phyloP scores from a whole-genome alignment of 2,888 invertebrate species.

The Lochmaea crataegi region DNA sequence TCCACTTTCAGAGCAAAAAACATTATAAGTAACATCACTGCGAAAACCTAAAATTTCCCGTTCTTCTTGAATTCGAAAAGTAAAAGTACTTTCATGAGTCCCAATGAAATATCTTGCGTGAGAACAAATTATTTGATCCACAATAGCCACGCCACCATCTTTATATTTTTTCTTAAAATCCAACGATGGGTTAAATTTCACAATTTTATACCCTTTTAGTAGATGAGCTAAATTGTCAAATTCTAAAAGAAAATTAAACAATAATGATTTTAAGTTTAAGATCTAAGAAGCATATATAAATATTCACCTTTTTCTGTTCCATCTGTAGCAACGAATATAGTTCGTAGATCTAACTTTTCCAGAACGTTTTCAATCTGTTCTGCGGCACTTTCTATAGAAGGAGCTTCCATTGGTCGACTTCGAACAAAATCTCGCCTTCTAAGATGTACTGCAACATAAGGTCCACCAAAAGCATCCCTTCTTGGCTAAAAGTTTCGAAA shows the following conservation, averaged over 20 bases:
- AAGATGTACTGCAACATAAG: conserved; percentile 88
- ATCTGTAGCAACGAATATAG: conserved; percentile 89
- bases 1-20: conserved; percentile 75
- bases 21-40: conserved; percentile 85
- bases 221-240: conserved; percentile 66
- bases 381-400: conserved; percentile 81
- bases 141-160: conserved; percentile 91
- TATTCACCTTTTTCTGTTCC: conserved; percentile 69
- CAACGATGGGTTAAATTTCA: conserved; percentile 65
- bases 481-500: conserved; percentile 59
- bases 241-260: conserved; percentile 62
- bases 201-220: conserved; percentile 55
- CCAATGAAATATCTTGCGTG: conserved; percentile 90
- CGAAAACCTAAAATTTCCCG: conserved; percentile 93
- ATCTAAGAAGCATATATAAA: too few relatives aligned
- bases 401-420: conserved; percentile 79
- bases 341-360: conserved; percentile 69
- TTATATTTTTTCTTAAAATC: conserved; percentile 69
- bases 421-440: conserved; percentile 88
- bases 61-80: conserved; percentile 97
- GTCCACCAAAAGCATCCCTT: conserved; percentile 71
- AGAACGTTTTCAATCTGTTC: conserved; percentile 76
- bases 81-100: conserved; percentile 94
- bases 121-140: conserved; percentile 96
- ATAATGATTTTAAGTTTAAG: neutral